Conservation (phyloP, 1,140 invertebrate genomes). For the Neodiprion lecontei region DNA sequence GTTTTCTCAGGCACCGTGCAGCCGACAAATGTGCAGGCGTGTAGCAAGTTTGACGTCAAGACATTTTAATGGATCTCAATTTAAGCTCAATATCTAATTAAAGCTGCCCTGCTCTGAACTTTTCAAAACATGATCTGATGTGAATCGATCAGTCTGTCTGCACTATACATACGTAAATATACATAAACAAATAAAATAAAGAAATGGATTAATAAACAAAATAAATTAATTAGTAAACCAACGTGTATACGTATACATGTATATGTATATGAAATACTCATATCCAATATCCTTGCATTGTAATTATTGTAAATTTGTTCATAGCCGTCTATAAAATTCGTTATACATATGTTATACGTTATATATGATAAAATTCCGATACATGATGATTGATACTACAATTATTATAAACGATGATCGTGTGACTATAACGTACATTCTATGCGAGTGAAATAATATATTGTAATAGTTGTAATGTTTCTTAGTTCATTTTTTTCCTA, state of each 20-base stretch:
- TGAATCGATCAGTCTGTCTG: too few relatives aligned
- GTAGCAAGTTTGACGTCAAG: not conserved
- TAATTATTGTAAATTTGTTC: constrained; percentile 58
- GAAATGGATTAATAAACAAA: not conserved
- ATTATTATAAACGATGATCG: constrained; percentile 4
- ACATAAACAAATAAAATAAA: not conserved
- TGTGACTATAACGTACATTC: too few relatives aligned
- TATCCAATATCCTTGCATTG: constrained; percentile 36
- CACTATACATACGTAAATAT: not conserved
- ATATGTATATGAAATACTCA: constrained; percentile 30
- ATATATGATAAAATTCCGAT: not conserved
- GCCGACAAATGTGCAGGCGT: too few relatives aligned
- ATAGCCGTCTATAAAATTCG: constrained; percentile 36
- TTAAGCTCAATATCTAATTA: too few relatives aligned
- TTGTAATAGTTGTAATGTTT: not conserved
- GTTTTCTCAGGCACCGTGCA: too few relatives aligned
- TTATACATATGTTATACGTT: not conserved
- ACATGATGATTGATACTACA: not conserved
- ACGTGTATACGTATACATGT: too few relatives aligned
- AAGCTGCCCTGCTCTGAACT: too few relatives aligned
- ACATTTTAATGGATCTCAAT: not conserved
- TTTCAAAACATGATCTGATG: too few relatives aligned
- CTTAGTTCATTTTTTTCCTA: constrained; percentile 48
- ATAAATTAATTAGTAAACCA: not conserved
- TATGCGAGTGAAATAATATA: too few relatives aligned